These are phyloP conservation scores for Erannis defoliaria DNA, from an alignment of 2,888 invertebrate species.

Conservation along the genomic window DNA sequence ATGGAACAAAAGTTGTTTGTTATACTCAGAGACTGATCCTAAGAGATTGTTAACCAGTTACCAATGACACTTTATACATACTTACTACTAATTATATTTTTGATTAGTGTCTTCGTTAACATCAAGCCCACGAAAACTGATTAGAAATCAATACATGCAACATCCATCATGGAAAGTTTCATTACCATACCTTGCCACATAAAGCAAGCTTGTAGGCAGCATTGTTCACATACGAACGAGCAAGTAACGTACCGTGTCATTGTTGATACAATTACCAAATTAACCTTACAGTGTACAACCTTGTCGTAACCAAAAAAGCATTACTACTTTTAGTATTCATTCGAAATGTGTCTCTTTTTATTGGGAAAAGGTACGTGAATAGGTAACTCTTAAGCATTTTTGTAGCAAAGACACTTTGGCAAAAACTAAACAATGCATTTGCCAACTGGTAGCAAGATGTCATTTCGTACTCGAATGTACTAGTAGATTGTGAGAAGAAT, in stretches of 20 bases:
- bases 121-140: conserved; percentile 26
- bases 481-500: conserved; percentile 57
- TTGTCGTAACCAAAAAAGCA: conserved; percentile 18
- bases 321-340: conserved; percentile 12
- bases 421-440: conserved; percentile 71
- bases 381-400: background rate
- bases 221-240: conserved; percentile 65
- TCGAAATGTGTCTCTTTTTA: background rate
- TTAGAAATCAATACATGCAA: conserved; percentile 31
- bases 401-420: conserved; percentile 55
- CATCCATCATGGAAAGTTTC: conserved; percentile 30
- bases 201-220: conserved; percentile 57
- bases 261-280: conserved; percentile 45
- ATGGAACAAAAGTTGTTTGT: too few relatives aligned
- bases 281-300: conserved; percentile 6
- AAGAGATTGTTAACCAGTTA: too few relatives aligned
- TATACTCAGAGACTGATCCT: too few relatives aligned
- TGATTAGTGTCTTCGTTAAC: background rate
- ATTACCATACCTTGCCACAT: conserved; percentile 42
- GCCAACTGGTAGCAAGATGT: conserved; percentile 58
- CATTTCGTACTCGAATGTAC: conserved; percentile 17
- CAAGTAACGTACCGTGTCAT: conserved; percentile 60
- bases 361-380: conserved; percentile 12
- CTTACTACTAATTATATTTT: background rate
- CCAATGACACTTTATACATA: too few relatives aligned